phyloP scores from a whole-genome alignment of 2,113 vertebrate species.

The Sinocyclocheilus rhinocerous region DNA sequence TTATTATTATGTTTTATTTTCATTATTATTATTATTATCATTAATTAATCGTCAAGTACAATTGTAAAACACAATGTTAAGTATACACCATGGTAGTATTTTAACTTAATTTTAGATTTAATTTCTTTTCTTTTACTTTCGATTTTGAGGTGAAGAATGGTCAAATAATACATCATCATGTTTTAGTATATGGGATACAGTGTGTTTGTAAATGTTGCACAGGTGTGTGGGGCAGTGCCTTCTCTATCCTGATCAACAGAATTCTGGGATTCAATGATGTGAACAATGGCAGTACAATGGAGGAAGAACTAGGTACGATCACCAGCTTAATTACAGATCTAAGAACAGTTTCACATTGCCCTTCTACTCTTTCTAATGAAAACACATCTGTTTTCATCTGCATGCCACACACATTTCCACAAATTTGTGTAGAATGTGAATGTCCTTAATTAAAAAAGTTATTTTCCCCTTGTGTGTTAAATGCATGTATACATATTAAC shows the following conservation, averaged over 20 bases:
- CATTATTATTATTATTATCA: too few species aligned
- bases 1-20: too few species aligned
- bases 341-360: not conserved
- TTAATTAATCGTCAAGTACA: too few species aligned
- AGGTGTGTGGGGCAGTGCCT: constrained; percentile 98
- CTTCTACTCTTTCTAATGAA: not conserved
- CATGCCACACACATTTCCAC: not conserved
- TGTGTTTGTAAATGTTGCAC: constrained; percentile 37
- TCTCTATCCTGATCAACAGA: constrained; percentile 97
- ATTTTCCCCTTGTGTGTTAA: not conserved
- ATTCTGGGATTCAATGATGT: constrained; percentile 89
- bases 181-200: not conserved
- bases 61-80: too few species aligned
- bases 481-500: not conserved
- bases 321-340: not conserved
- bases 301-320: constrained; percentile 92
- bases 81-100: too few species aligned
- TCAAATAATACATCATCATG: not conserved
- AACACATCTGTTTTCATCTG: too few species aligned
- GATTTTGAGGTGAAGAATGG: not conserved
- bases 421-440: not conserved
- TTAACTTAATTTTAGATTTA: too few species aligned
- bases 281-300: constrained; percentile 85
- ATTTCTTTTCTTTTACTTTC: not conserved
- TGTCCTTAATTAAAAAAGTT: not conserved